Base-by-base conservation (phyloP, 2,888 invertebrate genomes). In the Zele albiditarsus region DNA sequence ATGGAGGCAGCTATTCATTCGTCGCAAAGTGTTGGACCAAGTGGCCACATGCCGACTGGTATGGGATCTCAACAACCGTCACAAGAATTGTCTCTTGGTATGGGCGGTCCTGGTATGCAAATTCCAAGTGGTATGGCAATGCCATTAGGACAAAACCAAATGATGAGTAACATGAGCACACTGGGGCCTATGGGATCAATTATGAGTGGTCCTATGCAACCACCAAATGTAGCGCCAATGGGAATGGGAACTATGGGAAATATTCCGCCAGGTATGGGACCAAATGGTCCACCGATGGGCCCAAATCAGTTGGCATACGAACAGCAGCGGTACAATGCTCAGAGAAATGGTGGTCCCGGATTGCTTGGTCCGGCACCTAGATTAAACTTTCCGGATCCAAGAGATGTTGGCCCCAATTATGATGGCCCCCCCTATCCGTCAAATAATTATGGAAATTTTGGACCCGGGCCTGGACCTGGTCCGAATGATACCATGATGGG, bases 171-270 rank as follows among this genome's bases (percentile, higher is more conserved):
- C 14, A 87, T 87, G 84, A 82, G 82, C 8, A 81, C 83, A 0
- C 83, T 87, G 80, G 84, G 84, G 6, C 82, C 84, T 0, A 85
- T 87, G 81, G 83, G 84, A 6, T 82, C 84, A 0, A 85, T 87
- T 81, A 80, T 81, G 4, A 83, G 83, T 0, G 62, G 60, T n/a
- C 81, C 80, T 49, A 82, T 83, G 57, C 77, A 74, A 8, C 76
- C 78, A 2, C 80, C 78, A 75, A 76, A 78, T 25, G 80, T 80
- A 77, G 72, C 77, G 0, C 74, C 73, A 1, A 75, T 77, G 53
- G 84, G 84, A 73, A 79, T 78, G 76, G 81, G 80, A n/a, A 74
- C 53, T n/a, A 91, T 91, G 80, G 90, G 91, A 31, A 89, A 91
- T 53, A 76, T 76, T 23, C 76, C 71, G 27, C 90, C 90, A 63